Base-by-base conservation (phyloP, 2,113 vertebrate genomes). In the Xiphorhynchus elegans region DNA sequence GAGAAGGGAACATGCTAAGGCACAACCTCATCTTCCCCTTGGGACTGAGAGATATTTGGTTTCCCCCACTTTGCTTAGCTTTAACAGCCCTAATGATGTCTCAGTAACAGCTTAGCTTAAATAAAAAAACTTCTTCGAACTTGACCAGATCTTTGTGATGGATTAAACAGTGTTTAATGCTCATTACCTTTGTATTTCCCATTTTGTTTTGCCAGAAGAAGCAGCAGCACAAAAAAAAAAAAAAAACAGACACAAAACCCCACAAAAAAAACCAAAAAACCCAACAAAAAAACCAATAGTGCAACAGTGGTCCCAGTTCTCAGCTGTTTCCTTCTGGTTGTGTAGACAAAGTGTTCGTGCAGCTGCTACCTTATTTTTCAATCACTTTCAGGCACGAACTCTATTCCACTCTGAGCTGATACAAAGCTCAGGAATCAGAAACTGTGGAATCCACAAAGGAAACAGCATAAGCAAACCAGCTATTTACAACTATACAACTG, bases 401-500 rank as follows among this genome's bases (percentile, higher is more conserved):
- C 68, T 84, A 42, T 74, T 81, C 47, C 68, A 29, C 40, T 90
- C 60, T 29, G 47, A 70, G 24, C 25, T n/a, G 68, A 81, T n/a
- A 49, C 73, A 59, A 86, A 92, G 35, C 46, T 95, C 2, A 2
- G 68, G 74, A 88, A 84, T 78, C 79, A 93, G 72, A 84, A 93
- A 77, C 4, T n/a, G 68, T 64, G 89, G 56, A 90, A 74, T 44
- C 50, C 39, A n/a, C 42, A 75, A 66, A 68, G 83, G 73, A 96
- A 93, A 84, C 25, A 90, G 68, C 83, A 78, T 0, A 25, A 89
- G 74, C 90, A 95, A 94, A 95, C 0, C 56, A 92, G 76, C 80
- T 93, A 96, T 95, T 96, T 89, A 92, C 83, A 95, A 75, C 89
- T 84, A 75, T 0, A 91, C 0, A 4, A 59, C 83, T 42, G 44